Conservation (phyloP, 92 coral and sea anemone species). For the Pocillopora meandrina region DNA sequence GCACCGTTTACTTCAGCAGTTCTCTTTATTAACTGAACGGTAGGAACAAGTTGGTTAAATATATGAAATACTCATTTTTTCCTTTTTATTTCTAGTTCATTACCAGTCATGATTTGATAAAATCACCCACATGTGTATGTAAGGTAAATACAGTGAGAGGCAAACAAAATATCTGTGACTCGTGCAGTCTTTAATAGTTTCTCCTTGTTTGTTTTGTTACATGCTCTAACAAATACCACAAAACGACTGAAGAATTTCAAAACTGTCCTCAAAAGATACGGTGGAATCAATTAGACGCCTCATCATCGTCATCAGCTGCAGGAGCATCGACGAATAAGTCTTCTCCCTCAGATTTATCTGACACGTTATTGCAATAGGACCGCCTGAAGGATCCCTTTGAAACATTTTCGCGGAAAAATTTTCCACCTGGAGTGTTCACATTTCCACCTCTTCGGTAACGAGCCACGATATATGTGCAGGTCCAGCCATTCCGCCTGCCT, state of each 20-base stretch:
- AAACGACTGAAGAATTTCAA: too few relatives aligned
- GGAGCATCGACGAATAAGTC: slow-evolving; percentile 1
- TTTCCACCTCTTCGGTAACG: slow-evolving; percentile 39
- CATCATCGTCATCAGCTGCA: background rate
- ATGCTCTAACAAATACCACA: background rate
- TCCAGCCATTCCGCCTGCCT: background rate
- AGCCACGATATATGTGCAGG: slow-evolving; percentile 39
- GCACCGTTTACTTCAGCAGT: too few relatives aligned
- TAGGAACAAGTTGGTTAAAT: too few relatives aligned
- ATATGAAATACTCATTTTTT: too few relatives aligned
- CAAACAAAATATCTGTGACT: background rate
- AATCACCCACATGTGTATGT: too few relatives aligned
- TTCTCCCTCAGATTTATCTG: slow-evolving; percentile 2
- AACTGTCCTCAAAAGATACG: background rate
- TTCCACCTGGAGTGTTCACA: background rate
- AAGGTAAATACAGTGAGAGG: too few relatives aligned
- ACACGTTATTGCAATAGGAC: slow-evolving; percentile 9
- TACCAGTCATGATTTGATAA: too few relatives aligned
- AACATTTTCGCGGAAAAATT: slow-evolving; percentile 16
- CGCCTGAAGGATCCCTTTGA: slow-evolving; percentile 16
- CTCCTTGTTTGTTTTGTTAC: background rate
- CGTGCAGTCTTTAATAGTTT: background rate
- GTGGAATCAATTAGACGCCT: background rate
- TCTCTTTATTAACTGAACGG: too few relatives aligned
- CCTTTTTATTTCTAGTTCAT: too few relatives aligned